phyloP scores from a whole-genome alignment of 2,797 vertebrate genomes.

The Sebastes iracundus region DNA sequence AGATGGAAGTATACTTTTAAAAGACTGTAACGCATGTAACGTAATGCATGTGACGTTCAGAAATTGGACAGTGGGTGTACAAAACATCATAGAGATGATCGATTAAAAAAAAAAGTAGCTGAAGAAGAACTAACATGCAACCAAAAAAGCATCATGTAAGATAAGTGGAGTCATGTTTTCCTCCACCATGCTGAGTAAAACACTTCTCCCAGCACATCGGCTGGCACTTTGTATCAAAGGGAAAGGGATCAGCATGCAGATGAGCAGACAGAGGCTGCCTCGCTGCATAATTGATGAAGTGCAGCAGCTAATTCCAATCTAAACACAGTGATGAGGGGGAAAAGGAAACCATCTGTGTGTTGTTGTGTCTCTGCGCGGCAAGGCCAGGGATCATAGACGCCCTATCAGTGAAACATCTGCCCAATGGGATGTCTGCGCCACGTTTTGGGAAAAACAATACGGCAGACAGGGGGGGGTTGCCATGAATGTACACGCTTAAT shows the following conservation, averaged over 20 bases:
- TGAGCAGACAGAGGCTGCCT: constrained; percentile 50
- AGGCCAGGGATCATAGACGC: constrained; percentile 45
- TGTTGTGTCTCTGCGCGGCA: constrained; percentile 39
- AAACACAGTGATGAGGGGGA: constrained; percentile 62
- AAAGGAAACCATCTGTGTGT: constrained; percentile 62
- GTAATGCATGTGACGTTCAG: no score
- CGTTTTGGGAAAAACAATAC: constrained; percentile 10
- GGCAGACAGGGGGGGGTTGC: neutral
- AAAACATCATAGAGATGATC: neutral
- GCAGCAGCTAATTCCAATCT: constrained; percentile 64
- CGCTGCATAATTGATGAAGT: constrained; percentile 77
- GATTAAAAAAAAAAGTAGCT: neutral
- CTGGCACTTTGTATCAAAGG: constrained; percentile 51
- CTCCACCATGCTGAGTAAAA: constrained; percentile 35
- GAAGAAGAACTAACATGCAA: neutral
- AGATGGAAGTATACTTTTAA: no score
- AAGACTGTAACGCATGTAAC: no score
- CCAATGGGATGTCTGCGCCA: constrained; percentile 14
- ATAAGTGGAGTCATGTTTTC: constrained; percentile 30
- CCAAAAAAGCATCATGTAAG: neutral
- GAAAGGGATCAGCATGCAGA: constrained; percentile 45
- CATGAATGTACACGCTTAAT: neutral
- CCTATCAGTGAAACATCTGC: constrained; percentile 52
- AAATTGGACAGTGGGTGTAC: neutral
- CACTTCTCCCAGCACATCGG: constrained; percentile 3